These are phyloP conservation scores for Campylorhamphus procurvoides DNA, from an alignment of 2,113 vertebrate genomes.

Conservation along the genomic window DNA sequence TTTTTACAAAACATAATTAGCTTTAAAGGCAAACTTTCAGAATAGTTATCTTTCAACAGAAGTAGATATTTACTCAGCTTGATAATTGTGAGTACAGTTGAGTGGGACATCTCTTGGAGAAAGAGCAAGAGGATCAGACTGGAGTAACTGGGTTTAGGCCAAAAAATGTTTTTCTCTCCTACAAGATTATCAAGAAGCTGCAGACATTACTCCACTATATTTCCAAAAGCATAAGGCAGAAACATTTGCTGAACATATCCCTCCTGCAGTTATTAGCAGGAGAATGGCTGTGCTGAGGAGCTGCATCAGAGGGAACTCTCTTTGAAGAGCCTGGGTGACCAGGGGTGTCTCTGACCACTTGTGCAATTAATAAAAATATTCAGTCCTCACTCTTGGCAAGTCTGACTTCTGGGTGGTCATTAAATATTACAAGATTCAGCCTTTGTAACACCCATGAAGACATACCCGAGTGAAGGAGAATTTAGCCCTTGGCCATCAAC, in stretches of 20 bases:
- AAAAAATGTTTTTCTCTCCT: not conserved
- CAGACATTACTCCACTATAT: not conserved
- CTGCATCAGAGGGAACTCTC: fast-evolving
- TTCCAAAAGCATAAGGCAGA: not conserved
- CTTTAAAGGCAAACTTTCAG: not conserved
- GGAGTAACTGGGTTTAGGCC: not conserved
- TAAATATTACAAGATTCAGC: not conserved
- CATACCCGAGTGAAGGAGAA: not conserved
- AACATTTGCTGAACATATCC: not conserved
- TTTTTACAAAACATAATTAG: not conserved
- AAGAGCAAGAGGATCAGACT: not conserved
- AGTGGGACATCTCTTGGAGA: not conserved
- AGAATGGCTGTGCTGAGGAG: not conserved
- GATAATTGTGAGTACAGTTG: not conserved
- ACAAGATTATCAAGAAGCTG: not conserved
- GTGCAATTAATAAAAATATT: not conserved
- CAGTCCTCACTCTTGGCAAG: not conserved
- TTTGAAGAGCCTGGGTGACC: not conserved
- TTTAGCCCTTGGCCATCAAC: not conserved
- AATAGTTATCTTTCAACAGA: not conserved
- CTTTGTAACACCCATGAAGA: not conserved
- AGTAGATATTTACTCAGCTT: not conserved
- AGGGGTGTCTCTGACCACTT: not conserved
- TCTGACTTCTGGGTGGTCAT: not conserved
- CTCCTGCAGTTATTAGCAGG: not conserved